These are phyloP conservation scores for Trachurus trachurus DNA, from an alignment of 2,797 vertebrate genomes.

Conservation along the genomic window DNA sequence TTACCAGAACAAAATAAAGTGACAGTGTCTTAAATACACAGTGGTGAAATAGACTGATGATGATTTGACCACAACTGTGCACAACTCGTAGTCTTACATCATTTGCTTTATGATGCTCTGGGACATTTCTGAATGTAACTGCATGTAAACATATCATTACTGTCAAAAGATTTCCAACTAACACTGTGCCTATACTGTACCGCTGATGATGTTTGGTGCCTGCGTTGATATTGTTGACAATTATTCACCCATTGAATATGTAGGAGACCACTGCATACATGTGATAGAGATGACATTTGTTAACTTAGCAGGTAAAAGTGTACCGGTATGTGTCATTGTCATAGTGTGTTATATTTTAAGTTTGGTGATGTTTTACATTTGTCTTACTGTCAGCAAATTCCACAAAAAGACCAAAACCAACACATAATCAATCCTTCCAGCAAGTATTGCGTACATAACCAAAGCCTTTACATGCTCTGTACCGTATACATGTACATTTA, in stretches of 20 bases:
- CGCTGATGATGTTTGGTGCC: background rate
- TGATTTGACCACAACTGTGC: background rate
- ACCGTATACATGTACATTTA: background rate
- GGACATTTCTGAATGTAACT: constrained; percentile 1
- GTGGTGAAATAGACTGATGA: too few relatives aligned
- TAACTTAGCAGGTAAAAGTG: background rate
- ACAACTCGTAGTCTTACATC: background rate
- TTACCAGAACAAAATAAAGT: too few relatives aligned
- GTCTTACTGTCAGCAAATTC: background rate
- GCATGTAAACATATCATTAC: background rate
- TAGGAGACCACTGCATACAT: background rate
- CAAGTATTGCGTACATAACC: background rate
- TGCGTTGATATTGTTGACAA: background rate
- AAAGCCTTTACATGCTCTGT: background rate
- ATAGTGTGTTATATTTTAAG: background rate
- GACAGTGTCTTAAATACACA: too few relatives aligned
- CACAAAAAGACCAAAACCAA: background rate
- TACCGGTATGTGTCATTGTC: background rate
- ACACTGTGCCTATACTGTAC: too few relatives aligned
- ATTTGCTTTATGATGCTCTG: background rate
- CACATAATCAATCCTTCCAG: background rate
- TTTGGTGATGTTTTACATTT: background rate
- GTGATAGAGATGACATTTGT: background rate
- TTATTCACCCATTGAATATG: background rate
- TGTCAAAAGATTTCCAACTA: background rate